phyloP scores from a whole-genome alignment of 1,140 invertebrate genomes.

The Hestina assimilis region DNA sequence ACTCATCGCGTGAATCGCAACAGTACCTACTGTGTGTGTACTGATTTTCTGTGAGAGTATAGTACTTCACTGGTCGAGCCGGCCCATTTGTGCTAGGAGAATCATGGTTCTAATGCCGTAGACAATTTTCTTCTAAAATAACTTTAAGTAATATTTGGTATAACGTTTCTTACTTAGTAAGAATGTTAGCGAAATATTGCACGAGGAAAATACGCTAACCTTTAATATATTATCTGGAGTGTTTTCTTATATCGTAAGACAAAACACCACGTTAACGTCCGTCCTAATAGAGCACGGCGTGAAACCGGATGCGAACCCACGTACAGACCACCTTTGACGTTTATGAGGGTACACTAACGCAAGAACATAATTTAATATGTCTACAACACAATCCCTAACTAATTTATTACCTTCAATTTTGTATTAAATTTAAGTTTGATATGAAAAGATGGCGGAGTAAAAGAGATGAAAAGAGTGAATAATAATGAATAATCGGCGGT shows the following conservation, averaged over 20 bases:
- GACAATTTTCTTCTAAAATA: too few relatives aligned
- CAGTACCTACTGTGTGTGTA: too few relatives aligned
- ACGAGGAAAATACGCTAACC: neutral
- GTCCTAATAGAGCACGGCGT: slow-evolving; percentile 40
- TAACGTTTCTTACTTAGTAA: too few relatives aligned
- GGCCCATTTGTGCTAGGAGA: too few relatives aligned
- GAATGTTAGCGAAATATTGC: neutral
- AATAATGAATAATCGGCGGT: too few relatives aligned
- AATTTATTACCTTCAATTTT: slow-evolving; percentile 27
- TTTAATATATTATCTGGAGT: neutral
- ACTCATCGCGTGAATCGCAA: too few relatives aligned
- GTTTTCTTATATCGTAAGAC: slow-evolving; percentile 5
- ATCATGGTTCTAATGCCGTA: too few relatives aligned
- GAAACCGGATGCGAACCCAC: slow-evolving; percentile 51
- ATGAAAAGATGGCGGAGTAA: neutral
- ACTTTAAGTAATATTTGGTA: too few relatives aligned
- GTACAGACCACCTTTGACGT: slow-evolving; percentile 53
- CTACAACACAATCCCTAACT: slow-evolving; percentile 40
- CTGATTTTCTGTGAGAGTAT: too few relatives aligned
- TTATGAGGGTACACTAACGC: slow-evolving; percentile 56
- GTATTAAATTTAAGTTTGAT: neutral
- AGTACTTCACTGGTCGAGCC: too few relatives aligned
- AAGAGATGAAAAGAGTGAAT: too few relatives aligned
- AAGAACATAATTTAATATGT: slow-evolving; percentile 54
- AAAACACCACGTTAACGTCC: slow-evolving; percentile 21